phyloP scores from a whole-genome alignment of 2,797 vertebrate species.

The Tympanoctomys barrerae region DNA sequence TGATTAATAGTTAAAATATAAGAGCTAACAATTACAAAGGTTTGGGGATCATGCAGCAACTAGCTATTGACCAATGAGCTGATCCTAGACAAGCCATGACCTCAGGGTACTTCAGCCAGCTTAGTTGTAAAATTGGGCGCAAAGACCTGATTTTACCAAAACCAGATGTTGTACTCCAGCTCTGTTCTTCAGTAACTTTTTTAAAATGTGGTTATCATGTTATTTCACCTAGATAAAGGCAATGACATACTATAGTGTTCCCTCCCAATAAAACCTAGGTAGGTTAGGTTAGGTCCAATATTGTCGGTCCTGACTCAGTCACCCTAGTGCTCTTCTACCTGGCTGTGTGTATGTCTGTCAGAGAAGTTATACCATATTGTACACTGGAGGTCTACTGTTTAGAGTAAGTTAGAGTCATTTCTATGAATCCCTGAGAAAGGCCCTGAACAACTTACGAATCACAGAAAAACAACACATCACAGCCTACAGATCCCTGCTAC shows the following conservation, averaged over 20 bases:
- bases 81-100: conserved; percentile 65
- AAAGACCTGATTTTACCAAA: conserved; percentile 65
- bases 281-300: background rate
- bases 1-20: conserved; percentile 70
- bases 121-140: conserved; percentile 66
- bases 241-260: background rate
- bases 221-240: background rate
- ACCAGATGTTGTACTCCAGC: conserved; percentile 72
- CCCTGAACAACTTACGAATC: background rate
- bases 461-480: background rate
- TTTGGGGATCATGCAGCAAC: conserved; percentile 67
- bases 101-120: conserved; percentile 67
- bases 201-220: conserved; percentile 11
- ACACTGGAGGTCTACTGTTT: background rate
- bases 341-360: background rate
- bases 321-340: background rate
- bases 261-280: background rate
- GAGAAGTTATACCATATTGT: background rate
- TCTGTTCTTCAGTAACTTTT: conserved; percentile 52
- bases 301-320: background rate
- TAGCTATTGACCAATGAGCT: conserved; percentile 70
- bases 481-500: background rate
- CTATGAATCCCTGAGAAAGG: background rate
- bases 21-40: conserved; percentile 62
- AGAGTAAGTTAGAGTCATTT: conserved; percentile 26